Evolutionary conservation across 2,888 invertebrate species (phyloP), one percentile per base, ranked within the genome.

Genomic region (Muscina levida): DNA sequence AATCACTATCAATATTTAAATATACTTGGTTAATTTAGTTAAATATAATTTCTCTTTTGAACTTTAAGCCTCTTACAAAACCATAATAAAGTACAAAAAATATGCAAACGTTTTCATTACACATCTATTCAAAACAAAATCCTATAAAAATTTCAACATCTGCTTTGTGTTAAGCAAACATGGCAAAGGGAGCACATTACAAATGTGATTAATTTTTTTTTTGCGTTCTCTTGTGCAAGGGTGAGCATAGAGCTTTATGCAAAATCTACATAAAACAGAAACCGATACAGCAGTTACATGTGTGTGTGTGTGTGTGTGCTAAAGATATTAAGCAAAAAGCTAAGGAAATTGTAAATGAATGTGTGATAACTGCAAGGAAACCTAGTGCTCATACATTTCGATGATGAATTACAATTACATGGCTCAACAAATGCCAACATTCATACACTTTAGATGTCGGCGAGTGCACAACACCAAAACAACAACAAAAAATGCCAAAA

Each of bases 381-480:
- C 11, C n/a, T 51, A 66, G 44, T 44, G 19, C 11, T 68, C 62
- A 56, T 76, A 42, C 65, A 48, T 17, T 59, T 22, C 72, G 17
- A 59, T 76, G 79, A 80, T 68, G 76, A 70, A 80, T 76, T 73
- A 76, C 79, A 80, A 76, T 80, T 76, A 67, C 70, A 72, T 73
- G 76, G 70, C 72, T 73, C 79, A 73, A 76, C 68, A 73, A 72
- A 72, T 66, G 46, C 65, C 57, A 76, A 72, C 66, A 73, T 72
- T 73, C 26, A 44, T 67, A 51, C 65, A 62, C 56, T 74, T 51
- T 65, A 57, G 71, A 78, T 70, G 70, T 57, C 37, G 13, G 6
- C 22, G 10, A 31, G 39, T 56, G 68, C 2, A 65, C 2, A 13
- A 17, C 37, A 44, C 11, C n/a, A 31, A 39, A 68, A 31, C 39